Conservation (phyloP, 2,797 vertebrate genomes). For the Gymnothorax javanicus region DNA sequence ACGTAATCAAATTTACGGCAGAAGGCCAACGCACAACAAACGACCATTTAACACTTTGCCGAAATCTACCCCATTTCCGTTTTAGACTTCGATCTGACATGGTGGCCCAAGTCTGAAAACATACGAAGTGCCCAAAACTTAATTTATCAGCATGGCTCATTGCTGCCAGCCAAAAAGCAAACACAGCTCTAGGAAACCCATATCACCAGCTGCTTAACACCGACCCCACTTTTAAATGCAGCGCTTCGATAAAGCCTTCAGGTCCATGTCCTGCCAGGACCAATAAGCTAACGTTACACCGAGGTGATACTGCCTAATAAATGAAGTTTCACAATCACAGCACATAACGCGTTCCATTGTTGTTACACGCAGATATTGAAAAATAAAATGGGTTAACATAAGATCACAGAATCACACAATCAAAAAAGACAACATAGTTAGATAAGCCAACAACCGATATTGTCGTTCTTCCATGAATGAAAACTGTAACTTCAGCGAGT, state of each 20-base stretch:
- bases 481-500: not conserved
- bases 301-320: not conserved
- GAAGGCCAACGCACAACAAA: not conserved
- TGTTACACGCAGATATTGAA: not conserved
- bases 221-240: not conserved
- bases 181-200: not conserved
- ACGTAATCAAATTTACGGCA: not conserved
- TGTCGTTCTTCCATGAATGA: not conserved
- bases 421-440: not conserved
- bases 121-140: not conserved
- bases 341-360: not conserved
- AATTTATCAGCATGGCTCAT: not conserved
- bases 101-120: not conserved
- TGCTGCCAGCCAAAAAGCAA: not conserved
- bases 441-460: not conserved
- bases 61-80: not conserved
- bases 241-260: not conserved
- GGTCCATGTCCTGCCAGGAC: not conserved
- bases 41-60: not conserved
- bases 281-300: not conserved
- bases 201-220: no score
- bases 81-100: not conserved
- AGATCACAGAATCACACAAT: not conserved
- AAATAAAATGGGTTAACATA: not conserved
- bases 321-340: not conserved